A percentile compares a stretch with the other conserved stretches of the same genome.
Conservation (phyloP, 2,113 vertebrate genomes). For the Ancistrus triradiatus region DNA sequence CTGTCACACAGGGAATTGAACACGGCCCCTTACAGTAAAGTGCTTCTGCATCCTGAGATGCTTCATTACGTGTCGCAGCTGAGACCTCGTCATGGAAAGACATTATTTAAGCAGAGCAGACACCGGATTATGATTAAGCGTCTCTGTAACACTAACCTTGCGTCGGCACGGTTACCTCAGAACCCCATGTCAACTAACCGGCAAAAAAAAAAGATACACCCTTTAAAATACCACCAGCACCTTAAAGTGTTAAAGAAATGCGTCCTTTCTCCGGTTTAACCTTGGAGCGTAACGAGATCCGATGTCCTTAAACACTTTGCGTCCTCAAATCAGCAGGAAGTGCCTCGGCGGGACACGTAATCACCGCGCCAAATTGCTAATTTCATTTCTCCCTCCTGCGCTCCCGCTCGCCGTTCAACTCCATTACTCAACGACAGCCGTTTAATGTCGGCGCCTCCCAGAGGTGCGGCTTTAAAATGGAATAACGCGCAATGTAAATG, state of each 20-base stretch:
- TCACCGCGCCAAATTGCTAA: slow-evolving; percentile 80
- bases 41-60: slow-evolving; percentile 56
- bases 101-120: no score
- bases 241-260: slow-evolving; percentile 63
- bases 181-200: no score
- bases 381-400: slow-evolving; percentile 72
- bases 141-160: no score
- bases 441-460: slow-evolving; percentile 72
- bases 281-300: slow-evolving; percentile 77
- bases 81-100: no score
- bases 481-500: slow-evolving; percentile 77
- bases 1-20: slow-evolving; percentile 57
- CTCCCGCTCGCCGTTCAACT: slow-evolving; percentile 75
- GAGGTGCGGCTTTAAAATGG: slow-evolving; percentile 75
- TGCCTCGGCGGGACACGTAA: slow-evolving; percentile 76
- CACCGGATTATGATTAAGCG: no score
- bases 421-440: slow-evolving; percentile 77
- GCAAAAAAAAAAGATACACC: no score
- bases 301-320: slow-evolving; percentile 79
- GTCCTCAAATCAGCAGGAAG: slow-evolving; percentile 80
- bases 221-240: no score
- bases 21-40: slow-evolving; percentile 51
- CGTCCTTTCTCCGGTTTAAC: slow-evolving; percentile 70
- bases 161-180: no score
- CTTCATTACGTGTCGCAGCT: slow-evolving; percentile 59